Evolutionary conservation across 2,113 vertebrate genomes (phyloP).

Genomic region (Poicephalus gulielmi): DNA sequence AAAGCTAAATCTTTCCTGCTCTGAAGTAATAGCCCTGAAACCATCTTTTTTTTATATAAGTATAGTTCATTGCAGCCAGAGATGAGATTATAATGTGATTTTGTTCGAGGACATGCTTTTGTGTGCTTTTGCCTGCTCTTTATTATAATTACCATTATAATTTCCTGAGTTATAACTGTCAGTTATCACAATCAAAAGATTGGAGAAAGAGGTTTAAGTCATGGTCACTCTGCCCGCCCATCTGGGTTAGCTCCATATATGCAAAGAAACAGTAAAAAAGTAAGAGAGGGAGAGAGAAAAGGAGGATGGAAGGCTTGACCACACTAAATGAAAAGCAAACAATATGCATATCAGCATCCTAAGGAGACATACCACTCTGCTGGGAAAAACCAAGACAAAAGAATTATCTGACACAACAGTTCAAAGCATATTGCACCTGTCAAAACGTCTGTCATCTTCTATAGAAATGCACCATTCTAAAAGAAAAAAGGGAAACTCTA

Average conservation of each 20-base stretch:
- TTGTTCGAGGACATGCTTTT: background rate
- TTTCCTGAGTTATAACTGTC: constrained; percentile 4
- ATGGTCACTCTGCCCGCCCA: constrained; percentile 16
- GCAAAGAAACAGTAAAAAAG: constrained; percentile 59
- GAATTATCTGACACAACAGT: constrained; percentile 90
- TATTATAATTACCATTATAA: background rate
- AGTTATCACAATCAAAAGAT: constrained; percentile 5
- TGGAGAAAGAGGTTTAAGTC: background rate
- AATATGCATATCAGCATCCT: constrained; percentile 79
- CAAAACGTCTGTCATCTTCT: constrained; percentile 88
- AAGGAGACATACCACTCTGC: constrained; percentile 77
- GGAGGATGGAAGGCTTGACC: constrained; percentile 67
- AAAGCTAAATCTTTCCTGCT: background rate
- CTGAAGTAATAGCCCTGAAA: background rate
- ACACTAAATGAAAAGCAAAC: constrained; percentile 78
- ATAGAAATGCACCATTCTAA: constrained; percentile 79
- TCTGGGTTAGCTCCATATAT: constrained; percentile 63
- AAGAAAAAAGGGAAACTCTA: constrained; percentile 79
- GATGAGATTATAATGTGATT: background rate
- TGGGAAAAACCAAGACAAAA: constrained; percentile 86
- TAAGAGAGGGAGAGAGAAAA: constrained; percentile 53
- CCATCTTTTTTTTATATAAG: background rate
- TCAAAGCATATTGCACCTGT: constrained; percentile 96
- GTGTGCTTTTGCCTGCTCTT: background rate
- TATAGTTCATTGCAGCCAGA: background rate